Evolutionary conservation across 2,797 vertebrate genomes (phyloP).

Genomic region (Hippocampus kuda): DNA sequence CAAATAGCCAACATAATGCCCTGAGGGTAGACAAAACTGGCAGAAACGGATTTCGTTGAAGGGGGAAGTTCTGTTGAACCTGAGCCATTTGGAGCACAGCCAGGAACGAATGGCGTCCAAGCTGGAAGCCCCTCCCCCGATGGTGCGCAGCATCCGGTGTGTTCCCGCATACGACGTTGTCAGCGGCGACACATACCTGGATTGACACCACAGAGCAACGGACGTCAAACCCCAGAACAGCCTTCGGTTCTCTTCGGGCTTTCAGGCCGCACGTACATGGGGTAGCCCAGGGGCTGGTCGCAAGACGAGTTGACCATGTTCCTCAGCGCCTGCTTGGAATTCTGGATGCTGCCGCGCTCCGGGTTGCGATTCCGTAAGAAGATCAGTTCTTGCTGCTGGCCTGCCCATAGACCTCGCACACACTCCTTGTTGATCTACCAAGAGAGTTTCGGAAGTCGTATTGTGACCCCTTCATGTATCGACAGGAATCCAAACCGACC

Average conservation of each 20-base stretch:
- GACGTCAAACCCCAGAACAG: neutral
- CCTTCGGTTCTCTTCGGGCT: neutral
- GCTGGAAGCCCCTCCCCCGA: conserved; percentile 84
- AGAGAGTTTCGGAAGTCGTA: neutral
- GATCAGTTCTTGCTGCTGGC: conserved; percentile 93
- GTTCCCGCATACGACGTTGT: conserved; percentile 91
- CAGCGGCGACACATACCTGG: conserved; percentile 80
- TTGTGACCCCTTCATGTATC: neutral
- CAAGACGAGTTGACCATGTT: conserved; percentile 98
- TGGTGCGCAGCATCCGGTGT: conserved; percentile 76
- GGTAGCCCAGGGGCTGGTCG: conserved; percentile 95
- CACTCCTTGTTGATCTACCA: conserved; percentile 93
- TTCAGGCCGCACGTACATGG: conserved; percentile 74
- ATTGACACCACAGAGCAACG: neutral
- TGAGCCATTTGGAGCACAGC: conserved; percentile 86
- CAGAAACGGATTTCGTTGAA: neutral
- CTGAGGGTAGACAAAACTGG: neutral
- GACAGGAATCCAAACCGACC: neutral
- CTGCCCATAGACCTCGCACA: conserved; percentile 92
- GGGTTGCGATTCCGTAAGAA: conserved; percentile 94
- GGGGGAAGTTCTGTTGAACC: conserved; percentile 55
- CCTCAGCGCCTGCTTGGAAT: conserved; percentile 90
- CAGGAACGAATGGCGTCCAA: conserved; percentile 78
- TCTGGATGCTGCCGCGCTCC: conserved; percentile 96
- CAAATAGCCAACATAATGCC: too few relatives aligned